Conservation (phyloP, 2,113 vertebrate genomes). For the Scytalopus superciliaris region DNA sequence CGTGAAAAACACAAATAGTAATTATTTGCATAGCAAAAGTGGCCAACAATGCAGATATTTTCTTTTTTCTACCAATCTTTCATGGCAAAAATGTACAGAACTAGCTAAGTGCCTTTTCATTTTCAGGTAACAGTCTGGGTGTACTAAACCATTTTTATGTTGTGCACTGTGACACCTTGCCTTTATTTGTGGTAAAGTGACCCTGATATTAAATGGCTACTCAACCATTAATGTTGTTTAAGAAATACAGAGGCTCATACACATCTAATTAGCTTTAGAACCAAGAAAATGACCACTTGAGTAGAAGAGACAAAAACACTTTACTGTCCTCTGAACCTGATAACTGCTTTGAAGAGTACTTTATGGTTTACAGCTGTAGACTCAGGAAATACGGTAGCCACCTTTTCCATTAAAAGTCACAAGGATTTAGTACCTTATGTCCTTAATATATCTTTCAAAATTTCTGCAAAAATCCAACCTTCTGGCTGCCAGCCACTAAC, state of each 20-base stretch:
- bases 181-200: not conserved
- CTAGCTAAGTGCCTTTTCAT: not conserved
- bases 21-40: not conserved
- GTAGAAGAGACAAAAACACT: not conserved
- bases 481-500: not conserved
- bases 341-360: not conserved
- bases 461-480: not conserved
- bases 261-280: not conserved
- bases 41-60: not conserved
- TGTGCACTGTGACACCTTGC: not conserved
- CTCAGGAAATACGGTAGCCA: not conserved
- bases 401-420: not conserved
- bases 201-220: not conserved
- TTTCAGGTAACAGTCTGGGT: not conserved
- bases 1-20: not conserved
- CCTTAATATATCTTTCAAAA: not conserved
- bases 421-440: not conserved
- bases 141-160: not conserved
- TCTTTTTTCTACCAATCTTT: not conserved
- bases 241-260: not conserved
- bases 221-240: not conserved
- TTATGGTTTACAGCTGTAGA: not conserved
- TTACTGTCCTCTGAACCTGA: not conserved
- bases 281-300: not conserved
- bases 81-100: not conserved